A percentile compares a stretch with the other conserved stretches of the same genome.
phyloP scores from a whole-genome alignment of 2,888 invertebrate species.

The Polydrusus tereticollis region DNA sequence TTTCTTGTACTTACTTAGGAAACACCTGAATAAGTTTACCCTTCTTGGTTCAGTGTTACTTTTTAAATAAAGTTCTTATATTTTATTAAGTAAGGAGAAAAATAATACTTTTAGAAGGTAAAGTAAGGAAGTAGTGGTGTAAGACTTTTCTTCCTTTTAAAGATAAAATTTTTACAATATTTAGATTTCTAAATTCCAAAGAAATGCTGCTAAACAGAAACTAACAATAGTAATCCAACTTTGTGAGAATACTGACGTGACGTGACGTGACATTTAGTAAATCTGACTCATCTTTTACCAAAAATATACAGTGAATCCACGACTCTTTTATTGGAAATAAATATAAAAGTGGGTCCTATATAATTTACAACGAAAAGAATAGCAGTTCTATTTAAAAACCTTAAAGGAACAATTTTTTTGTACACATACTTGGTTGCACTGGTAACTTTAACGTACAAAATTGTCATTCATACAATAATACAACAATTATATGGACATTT shows the following conservation, averaged over 20 bases:
- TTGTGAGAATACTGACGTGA: slow-evolving; percentile 35
- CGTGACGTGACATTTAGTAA: slow-evolving; percentile 36
- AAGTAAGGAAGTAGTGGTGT: too few species aligned
- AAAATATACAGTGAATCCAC: slow-evolving; percentile 44
- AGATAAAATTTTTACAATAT: too few species aligned
- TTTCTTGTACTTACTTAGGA: too few species aligned
- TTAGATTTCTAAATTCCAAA: too few species aligned
- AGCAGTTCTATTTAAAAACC: slow-evolving; percentile 45
- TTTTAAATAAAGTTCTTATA: too few species aligned
- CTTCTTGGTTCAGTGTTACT: too few species aligned
- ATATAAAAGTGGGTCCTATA: slow-evolving; percentile 54
- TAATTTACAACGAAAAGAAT: slow-evolving; percentile 42
- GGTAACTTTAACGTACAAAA: slow-evolving; percentile 66
- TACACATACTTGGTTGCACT: slow-evolving; percentile 67
- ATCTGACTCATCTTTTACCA: slow-evolving; percentile 32
- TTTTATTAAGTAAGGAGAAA: too few species aligned
- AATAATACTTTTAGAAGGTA: too few species aligned
- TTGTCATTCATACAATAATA: slow-evolving; percentile 61
- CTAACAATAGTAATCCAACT: slow-evolving; percentile 20
- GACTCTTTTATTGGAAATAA: slow-evolving; percentile 54
- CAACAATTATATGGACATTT: slow-evolving; percentile 56
- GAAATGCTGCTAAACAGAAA: too few species aligned
- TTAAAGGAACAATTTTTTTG: slow-evolving; percentile 65
- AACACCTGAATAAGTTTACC: too few species aligned
- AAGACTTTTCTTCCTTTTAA: too few species aligned